Evolutionary conservation across 2,888 invertebrate genomes (phyloP).

Genomic region (Exocentrus adspersus): DNA sequence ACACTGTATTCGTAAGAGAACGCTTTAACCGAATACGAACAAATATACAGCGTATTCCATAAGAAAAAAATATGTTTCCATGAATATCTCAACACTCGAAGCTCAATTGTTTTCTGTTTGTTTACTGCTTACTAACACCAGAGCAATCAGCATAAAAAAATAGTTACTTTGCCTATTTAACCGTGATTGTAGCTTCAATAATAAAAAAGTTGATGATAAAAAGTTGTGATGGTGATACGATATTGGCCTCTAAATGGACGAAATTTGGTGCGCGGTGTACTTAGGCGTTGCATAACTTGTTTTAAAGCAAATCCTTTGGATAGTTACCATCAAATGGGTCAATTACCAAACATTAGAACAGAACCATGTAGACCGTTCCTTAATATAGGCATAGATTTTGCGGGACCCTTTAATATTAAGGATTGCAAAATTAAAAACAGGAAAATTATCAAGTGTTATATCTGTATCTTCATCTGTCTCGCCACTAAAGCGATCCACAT

Average conservation of each 20-base stretch:
- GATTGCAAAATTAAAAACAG: slow-evolving; percentile 33
- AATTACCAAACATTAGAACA: slow-evolving; percentile 29
- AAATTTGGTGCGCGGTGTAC: background rate
- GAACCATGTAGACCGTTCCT: slow-evolving; percentile 25
- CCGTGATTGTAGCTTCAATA: too few species aligned
- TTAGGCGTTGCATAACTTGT: slow-evolving; percentile 27
- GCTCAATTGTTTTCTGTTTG: too few species aligned
- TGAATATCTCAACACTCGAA: too few species aligned
- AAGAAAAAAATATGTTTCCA: too few species aligned
- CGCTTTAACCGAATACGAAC: too few species aligned
- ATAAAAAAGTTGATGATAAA: too few species aligned
- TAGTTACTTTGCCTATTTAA: too few species aligned
- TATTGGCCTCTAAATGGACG: slow-evolving; percentile 27
- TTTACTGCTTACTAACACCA: too few species aligned
- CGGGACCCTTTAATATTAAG: slow-evolving; percentile 44
- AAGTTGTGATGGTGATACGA: too few species aligned
- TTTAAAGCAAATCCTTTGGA: slow-evolving; percentile 29
- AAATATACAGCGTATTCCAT: too few species aligned
- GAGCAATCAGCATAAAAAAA: too few species aligned
- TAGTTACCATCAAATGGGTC: slow-evolving; percentile 34
- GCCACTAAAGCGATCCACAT: slow-evolving; percentile 51
- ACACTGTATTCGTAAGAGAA: too few species aligned
- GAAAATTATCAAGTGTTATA: slow-evolving; percentile 43
- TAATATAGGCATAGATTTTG: slow-evolving; percentile 44
- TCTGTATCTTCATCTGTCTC: slow-evolving; percentile 50